phyloP scores from a whole-genome alignment of 2,888 invertebrate genomes.

The Biston betularia region DNA sequence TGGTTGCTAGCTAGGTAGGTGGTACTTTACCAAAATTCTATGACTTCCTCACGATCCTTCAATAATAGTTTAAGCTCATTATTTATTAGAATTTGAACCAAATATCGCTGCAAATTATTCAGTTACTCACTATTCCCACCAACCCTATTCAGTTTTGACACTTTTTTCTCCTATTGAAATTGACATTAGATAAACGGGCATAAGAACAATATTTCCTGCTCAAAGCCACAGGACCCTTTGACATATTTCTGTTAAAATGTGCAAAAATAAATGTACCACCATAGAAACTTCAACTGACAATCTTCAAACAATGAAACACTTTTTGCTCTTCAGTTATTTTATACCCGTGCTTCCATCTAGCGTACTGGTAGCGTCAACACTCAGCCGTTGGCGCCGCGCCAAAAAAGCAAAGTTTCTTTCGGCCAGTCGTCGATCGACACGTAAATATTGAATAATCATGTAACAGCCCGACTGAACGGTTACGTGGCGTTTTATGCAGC shows the following conservation, averaged over 20 bases:
- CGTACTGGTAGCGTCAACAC: constrained; percentile 39
- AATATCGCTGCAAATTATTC: too few species aligned
- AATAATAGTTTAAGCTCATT: too few species aligned
- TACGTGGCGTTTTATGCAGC: constrained; percentile 44
- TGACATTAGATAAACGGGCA: neutral
- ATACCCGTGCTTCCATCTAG: constrained; percentile 43
- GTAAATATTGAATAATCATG: constrained; percentile 66
- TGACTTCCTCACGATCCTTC: too few species aligned
- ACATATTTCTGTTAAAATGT: neutral
- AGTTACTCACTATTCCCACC: too few species aligned
- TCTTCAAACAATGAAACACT: constrained; percentile 24
- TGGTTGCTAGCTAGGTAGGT: too few species aligned
- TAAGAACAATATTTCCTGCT: neutral
- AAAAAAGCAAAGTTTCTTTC: constrained; percentile 65
- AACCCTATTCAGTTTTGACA: too few species aligned
- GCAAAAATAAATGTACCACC: neutral
- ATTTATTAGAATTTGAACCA: too few species aligned
- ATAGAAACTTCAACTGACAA: neutral
- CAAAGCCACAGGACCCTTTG: neutral
- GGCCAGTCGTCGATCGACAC: constrained; percentile 67
- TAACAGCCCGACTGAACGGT: constrained; percentile 39
- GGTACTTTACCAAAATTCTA: too few species aligned
- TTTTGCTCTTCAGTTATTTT: constrained; percentile 30
- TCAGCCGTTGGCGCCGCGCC: constrained; percentile 74
- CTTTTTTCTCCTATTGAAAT: too few species aligned